Evolutionary conservation across 1,140 invertebrate species (phyloP).

Genomic region (Drosophila arawakana): DNA sequence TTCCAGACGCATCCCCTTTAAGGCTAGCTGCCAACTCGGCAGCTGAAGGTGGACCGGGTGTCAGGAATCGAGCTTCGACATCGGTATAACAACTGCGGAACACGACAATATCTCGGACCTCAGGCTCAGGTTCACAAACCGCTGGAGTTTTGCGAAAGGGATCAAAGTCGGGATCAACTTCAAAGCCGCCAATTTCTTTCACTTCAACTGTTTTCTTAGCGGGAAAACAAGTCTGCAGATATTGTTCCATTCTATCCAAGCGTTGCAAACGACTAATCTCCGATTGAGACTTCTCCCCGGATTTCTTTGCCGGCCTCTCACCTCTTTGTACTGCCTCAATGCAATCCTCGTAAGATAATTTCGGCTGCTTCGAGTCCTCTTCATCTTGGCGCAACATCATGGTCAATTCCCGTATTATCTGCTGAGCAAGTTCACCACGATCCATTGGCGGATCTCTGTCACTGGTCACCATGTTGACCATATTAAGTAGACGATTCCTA

Average conservation of each 20-base stretch:
- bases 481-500: background rate
- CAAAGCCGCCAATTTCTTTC: constrained; percentile 51
- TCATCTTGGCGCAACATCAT: constrained; percentile 4
- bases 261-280: constrained; percentile 31
- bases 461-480: constrained; percentile 15
- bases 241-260: constrained; percentile 53
- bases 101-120: background rate
- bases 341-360: background rate
- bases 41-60: background rate
- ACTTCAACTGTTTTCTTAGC: background rate
- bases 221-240: constrained; percentile 49
- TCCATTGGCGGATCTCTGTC: background rate
- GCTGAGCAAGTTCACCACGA: background rate
- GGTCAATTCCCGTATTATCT: constrained; percentile 30
- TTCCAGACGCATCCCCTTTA: background rate
- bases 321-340: constrained; percentile 16
- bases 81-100: background rate
- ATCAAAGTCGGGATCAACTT: constrained; percentile 51
- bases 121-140: background rate
- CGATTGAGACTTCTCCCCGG: background rate
- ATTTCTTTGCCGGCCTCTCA: background rate
- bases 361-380: background rate
- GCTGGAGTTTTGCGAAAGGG: background rate
- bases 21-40: background rate
- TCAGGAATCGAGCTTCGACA: background rate